Evolutionary conservation across 1,140 invertebrate species (phyloP).

Genomic region (Drosophila quadrilineata): DNA sequence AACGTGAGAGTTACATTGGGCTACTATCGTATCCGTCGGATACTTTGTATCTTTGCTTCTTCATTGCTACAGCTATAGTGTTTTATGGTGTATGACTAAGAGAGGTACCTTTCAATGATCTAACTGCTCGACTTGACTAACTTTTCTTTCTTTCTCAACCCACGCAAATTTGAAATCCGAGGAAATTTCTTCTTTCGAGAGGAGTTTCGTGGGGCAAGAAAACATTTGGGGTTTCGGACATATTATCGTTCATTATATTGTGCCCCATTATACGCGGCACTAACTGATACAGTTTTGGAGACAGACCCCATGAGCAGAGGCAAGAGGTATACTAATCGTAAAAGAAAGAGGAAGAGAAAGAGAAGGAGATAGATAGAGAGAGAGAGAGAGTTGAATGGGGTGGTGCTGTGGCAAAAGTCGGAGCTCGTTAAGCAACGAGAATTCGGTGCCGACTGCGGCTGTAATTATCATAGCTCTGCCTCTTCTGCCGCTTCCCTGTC

Average conservation of each 20-base stretch:
- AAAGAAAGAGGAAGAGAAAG: too few species aligned
- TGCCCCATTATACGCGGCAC: constrained; percentile 29
- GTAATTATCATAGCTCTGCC: constrained; percentile 65
- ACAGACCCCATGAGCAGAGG: too few species aligned
- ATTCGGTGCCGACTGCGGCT: constrained; percentile 61
- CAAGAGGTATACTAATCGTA: too few species aligned
- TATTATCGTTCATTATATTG: constrained; percentile 72
- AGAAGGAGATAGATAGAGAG: too few species aligned
- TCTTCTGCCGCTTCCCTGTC: too few species aligned
- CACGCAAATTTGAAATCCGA: constrained; percentile 21
- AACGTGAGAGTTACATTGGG: too few species aligned
- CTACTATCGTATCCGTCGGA: too few species aligned
- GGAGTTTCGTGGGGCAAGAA: too few species aligned
- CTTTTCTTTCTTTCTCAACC: constrained; percentile 24
- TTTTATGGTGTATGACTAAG: constrained; percentile 13
- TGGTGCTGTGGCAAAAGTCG: constrained; percentile 39
- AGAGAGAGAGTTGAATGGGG: too few species aligned
- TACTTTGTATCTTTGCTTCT: neutral
- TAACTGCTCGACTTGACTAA: too few species aligned
- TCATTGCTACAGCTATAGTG: neutral
- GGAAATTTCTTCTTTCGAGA: constrained; percentile 30
- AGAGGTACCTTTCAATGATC: too few species aligned
- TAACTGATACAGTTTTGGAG: constrained; percentile 44
- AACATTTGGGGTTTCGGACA: constrained; percentile 16
- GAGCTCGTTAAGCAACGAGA: constrained; percentile 58